Evolutionary conservation across 2,113 vertebrate species (phyloP), one percentile per base, ranked within the genome.

Genomic region (Picathartes gymnocephalus): DNA sequence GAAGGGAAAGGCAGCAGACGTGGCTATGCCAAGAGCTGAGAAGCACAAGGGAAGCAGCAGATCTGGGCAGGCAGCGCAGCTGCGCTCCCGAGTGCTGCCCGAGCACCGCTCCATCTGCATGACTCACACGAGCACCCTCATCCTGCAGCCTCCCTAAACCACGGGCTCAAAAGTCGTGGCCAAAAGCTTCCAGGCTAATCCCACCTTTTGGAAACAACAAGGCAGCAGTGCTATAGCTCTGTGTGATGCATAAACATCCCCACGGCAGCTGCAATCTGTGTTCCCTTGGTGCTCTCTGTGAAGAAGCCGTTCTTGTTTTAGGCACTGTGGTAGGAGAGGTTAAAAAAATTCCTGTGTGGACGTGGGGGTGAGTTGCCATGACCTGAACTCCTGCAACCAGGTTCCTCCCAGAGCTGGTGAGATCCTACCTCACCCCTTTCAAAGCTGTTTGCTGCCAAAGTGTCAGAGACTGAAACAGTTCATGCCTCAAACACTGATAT

Each of bases 31-130:
- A 13, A 22, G 31, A 72, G 45, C 28, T 30, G 39, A 6, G 33
- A 72, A 30, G 11, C 39, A 24, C 4, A 1, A 9, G 39, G 25
- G 28, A 15, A 58, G 42, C 11, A 25, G 35, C 51, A 37, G 53
- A 5, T 7, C 2, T 3, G 62, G 60, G 7, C 3, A 37, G 37
- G 62, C 33, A 58, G 62, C 65, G 3, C 0, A 4, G 53, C 71
- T 51, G 35, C 0, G 6, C 42, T 6, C 12, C 3, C 17, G 17
- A 1, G 15, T 4, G 39, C 30, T 50, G 42, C 37, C 66, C 33
- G 15, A 33, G 22, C 13, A 0, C 27, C 33, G 0, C 33, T 94
- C 44, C 30, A 4, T 2, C 1, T 0, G 39, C 68, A n/a, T 33
- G 37, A 77, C n/a, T 50, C 4, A 8, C 35, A 11, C 3, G 1